Evolutionary conservation across 2,888 invertebrate genomes (phyloP), one percentile per base, ranked within the genome.

Genomic region (Mythimna albipuncta): DNA sequence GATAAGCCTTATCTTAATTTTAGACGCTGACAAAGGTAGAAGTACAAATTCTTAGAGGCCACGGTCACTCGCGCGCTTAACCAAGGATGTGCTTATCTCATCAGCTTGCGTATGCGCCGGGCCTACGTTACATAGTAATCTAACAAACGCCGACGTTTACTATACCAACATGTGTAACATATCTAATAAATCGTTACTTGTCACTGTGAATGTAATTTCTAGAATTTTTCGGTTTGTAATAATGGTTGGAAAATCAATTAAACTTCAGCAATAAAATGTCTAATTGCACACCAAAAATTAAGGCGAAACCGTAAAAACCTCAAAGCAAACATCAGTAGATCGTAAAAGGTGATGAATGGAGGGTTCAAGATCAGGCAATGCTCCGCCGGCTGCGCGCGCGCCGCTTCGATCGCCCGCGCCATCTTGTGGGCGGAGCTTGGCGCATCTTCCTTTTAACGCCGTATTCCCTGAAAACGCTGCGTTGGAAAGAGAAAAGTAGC

Each of bases 321-420:
- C 93, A 93, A 93, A 92, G 90, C 90, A 92, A 91, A 92, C 89
- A 91, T 88, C 70, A 87, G 86, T 86, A 88, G 88, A 87, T 94
- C 94, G 93, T 94, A 94, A 94, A 95, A 88, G 86, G 93, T 93
- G 93, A 94, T 94, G 94, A 94, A 95, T 94, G 93, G 93, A 93
- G 90, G 92, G 93, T 94, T 94, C 94, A 94, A 94, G 92, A 94
- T 90, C 94, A 93, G 89, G 85, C 91, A 91, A 88, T 85, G 88
- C 82, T 89, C 88, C 82, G 89, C 91, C 92, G 87, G 83, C 83
- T 77, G 84, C 89, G 86, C 86, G 79, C 76, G 83, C 82, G 85
- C 74, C 75, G 66, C 71, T 81, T 72, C 63, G 66, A 61, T 66
- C 69, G 70, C 69, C 82, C 79, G 88, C 94, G 95, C 95, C 95